Evolutionary conservation across 2,113 vertebrate genomes (phyloP).

Genomic region (Pica pica): DNA sequence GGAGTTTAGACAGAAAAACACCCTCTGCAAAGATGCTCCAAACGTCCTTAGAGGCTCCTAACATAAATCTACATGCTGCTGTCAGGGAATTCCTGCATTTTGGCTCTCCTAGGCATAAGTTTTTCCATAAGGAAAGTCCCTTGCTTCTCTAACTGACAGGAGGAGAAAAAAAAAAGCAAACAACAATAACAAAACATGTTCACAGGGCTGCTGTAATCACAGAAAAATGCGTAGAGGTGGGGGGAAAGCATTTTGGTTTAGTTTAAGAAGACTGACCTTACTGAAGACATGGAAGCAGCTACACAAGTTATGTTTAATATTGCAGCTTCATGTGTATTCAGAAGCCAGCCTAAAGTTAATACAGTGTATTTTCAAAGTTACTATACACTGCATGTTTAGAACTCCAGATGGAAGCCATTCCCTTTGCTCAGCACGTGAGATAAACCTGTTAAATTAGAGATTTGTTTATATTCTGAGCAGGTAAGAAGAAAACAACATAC

Average conservation of each 20-base stretch:
- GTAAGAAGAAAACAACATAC: not conserved
- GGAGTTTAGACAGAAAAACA: not conserved
- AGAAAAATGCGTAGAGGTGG: fast-evolving
- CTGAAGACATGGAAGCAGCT: not conserved
- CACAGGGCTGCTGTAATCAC: not conserved
- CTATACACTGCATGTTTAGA: not conserved
- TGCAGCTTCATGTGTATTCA: slow-evolving; percentile 2
- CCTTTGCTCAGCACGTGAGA: not conserved
- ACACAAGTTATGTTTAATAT: not conserved
- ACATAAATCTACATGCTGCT: not conserved
- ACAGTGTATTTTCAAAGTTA: not conserved
- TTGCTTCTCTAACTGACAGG: not conserved
- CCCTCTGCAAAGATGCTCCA: not conserved
- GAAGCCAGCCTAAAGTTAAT: not conserved
- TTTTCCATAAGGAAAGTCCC: not conserved
- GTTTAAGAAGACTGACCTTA: not conserved
- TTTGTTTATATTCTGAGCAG: slow-evolving; percentile 55
- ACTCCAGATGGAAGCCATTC: slow-evolving; percentile 23
- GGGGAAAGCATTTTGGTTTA: not conserved
- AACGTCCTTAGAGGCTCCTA: not conserved
- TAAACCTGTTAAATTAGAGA: slow-evolving; percentile 11
- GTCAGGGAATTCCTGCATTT: not conserved
- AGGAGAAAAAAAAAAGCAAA: not conserved
- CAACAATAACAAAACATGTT: not conserved
- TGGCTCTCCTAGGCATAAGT: not conserved